Percentiles rank a stretch among this genome's conserved stretches.
Evolutionary conservation across 1,140 invertebrate genomes (phyloP).

Genomic region (Gonioctena quinquepunctata): DNA sequence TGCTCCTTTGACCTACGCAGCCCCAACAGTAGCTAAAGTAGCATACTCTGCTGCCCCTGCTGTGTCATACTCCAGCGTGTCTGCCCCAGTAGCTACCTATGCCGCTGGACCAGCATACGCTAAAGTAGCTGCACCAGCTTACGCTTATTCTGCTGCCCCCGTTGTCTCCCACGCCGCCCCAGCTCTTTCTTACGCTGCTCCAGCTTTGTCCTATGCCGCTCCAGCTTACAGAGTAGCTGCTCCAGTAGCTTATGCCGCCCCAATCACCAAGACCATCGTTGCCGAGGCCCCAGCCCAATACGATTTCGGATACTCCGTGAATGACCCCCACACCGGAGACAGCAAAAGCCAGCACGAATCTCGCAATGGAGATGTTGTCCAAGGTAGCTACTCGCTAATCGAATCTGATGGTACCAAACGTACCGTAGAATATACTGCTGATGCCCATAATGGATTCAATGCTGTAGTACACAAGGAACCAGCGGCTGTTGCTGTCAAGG

Average conservation of each 20-base stretch:
- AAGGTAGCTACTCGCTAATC: conserved; percentile 67
- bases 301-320: conserved; percentile 58
- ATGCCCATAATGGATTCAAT: conserved; percentile 60
- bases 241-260: too few relatives aligned
- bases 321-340: conserved; percentile 56
- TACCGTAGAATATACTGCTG: conserved; percentile 69
- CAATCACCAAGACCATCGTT: conserved; percentile 27
- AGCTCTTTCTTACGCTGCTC: conserved; percentile 14
- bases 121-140: conserved; percentile 11
- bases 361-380: conserved; percentile 65
- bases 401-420: conserved; percentile 67
- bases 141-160: conserved; percentile 11
- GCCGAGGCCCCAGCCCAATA: conserved; percentile 49
- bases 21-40: conserved; percentile 19
- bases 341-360: conserved; percentile 58
- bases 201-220: conserved; percentile 2
- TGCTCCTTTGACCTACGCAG: conserved; percentile 34
- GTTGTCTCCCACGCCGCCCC: conserved; percentile 5
- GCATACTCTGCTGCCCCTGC: conserved; percentile 53
- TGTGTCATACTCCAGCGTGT: conserved; percentile 33
- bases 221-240: conserved; percentile 21
- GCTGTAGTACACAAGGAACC: conserved; percentile 55
- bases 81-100: conserved; percentile 9
- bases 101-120: too few relatives aligned
- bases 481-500: not conserved